These are phyloP conservation scores for Lypha dubia DNA, from an alignment of 2,888 invertebrate species.

Conservation along the genomic window DNA sequence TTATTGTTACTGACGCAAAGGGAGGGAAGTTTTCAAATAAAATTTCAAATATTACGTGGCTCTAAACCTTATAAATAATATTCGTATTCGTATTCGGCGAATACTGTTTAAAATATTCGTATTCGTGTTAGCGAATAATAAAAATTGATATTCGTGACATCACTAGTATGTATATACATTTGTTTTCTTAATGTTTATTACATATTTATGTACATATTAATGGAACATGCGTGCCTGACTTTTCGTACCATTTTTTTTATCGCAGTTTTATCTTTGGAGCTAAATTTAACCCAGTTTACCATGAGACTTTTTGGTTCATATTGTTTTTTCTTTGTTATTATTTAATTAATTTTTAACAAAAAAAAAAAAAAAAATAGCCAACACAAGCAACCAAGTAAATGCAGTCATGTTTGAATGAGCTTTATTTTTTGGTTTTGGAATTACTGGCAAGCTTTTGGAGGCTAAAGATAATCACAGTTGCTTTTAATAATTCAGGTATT, in stretches of 20 bases:
- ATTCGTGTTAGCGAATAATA: too few relatives aligned
- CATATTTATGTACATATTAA: neutral
- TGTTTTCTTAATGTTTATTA: constrained; percentile 1
- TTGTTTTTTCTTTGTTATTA: constrained; percentile 32
- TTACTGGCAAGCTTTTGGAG: constrained; percentile 44
- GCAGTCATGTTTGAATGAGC: constrained; percentile 7
- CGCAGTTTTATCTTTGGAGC: constrained; percentile 5
- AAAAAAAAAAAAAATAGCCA: neutral
- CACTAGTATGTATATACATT: neutral
- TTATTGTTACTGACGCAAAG: too few relatives aligned
- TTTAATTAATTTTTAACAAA: constrained; percentile 3
- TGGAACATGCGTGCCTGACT: constrained; percentile 52
- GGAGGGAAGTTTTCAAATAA: too few relatives aligned
- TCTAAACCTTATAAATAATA: too few relatives aligned
- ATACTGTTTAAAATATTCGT: too few relatives aligned
- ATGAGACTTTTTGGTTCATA: constrained; percentile 55
- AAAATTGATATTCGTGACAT: too few relatives aligned
- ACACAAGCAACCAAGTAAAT: constrained; percentile 5
- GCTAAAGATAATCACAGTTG: constrained; percentile 55
- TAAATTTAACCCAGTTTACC: constrained; percentile 61
- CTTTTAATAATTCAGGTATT: constrained; percentile 44
- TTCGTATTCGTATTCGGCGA: too few relatives aligned
- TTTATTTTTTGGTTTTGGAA: constrained; percentile 14
- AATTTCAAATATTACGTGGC: too few relatives aligned
- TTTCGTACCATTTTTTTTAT: constrained; percentile 27